These are phyloP conservation scores for Phocoena sinus DNA, from an alignment of 2,113 vertebrate species.

Conservation along the genomic window DNA sequence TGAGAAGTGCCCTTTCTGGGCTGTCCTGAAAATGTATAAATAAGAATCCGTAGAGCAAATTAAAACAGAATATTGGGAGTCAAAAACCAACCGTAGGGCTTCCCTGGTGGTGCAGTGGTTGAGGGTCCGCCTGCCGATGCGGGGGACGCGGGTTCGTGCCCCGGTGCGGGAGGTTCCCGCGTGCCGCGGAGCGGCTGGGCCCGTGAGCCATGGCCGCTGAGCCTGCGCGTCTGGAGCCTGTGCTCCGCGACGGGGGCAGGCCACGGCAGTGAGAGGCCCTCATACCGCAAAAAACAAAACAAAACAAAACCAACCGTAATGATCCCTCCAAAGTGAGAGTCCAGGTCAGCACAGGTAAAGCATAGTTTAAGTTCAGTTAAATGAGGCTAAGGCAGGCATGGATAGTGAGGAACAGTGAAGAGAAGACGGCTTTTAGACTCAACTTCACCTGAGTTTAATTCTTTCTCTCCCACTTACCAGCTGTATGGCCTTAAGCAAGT, in stretches of 20 bases:
- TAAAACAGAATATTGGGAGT: background rate
- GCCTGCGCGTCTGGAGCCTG: too few species aligned
- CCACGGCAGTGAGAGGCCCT: too few species aligned
- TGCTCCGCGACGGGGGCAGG: too few species aligned
- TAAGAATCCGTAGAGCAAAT: background rate
- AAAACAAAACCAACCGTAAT: background rate
- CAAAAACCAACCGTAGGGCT: background rate
- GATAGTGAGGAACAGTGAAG: background rate
- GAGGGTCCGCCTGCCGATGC: accelerated
- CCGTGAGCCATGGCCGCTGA: too few species aligned
- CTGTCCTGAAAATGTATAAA: background rate
- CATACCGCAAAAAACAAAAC: too few species aligned
- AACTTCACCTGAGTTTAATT: background rate
- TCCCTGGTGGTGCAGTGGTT: too few species aligned
- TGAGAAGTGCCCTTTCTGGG: background rate
- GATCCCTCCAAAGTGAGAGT: background rate
- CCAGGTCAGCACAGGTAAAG: background rate
- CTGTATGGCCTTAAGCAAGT: background rate
- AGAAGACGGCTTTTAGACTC: background rate
- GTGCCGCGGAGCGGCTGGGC: too few species aligned
- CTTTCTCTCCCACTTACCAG: background rate
- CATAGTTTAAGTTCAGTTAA: background rate
- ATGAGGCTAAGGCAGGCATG: background rate
- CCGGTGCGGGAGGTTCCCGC: accelerated
- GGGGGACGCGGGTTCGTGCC: accelerated